Evolutionary conservation across 92 coral and sea anemone species (phyloP).

Genomic region (Nematostella vectensis): DNA sequence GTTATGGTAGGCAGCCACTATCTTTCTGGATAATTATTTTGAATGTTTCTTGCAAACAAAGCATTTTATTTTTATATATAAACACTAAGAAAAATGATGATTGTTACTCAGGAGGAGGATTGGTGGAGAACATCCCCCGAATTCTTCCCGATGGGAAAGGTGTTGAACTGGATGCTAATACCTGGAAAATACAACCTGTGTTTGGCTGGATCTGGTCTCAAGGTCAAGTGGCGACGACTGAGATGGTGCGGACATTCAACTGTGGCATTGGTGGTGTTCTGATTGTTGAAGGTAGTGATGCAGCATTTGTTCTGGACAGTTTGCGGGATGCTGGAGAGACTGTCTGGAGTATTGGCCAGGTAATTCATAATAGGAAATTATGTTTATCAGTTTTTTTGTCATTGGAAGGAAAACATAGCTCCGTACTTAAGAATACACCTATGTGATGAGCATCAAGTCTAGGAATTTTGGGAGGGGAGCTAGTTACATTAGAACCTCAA

Average conservation of each 20-base stretch:
- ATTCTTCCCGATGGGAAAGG: slow-evolving; percentile 56
- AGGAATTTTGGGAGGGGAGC: no score
- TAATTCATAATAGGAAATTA: slow-evolving; percentile 3
- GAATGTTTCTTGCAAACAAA: no score
- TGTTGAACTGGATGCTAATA: slow-evolving; percentile 64
- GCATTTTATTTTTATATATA: no score
- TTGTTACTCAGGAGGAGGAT: slow-evolving; percentile 96
- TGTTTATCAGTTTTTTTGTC: no score
- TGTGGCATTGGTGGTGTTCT: slow-evolving; percentile 88
- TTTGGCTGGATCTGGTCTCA: slow-evolving; percentile 83
- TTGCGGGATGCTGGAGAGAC: slow-evolving; percentile 47
- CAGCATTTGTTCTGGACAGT: slow-evolving; percentile 30
- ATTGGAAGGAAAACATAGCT: no score
- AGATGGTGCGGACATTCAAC: slow-evolving; percentile 81
- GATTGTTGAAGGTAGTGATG: slow-evolving; percentile 40
- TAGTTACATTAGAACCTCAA: no score
- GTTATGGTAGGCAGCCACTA: no score
- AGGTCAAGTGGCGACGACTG: slow-evolving; percentile 52
- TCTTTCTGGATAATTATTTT: no score
- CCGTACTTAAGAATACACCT: no score
- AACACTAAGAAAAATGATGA: no score
- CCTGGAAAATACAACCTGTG: slow-evolving; percentile 73
- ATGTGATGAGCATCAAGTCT: no score
- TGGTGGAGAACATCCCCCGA: slow-evolving; percentile 82
- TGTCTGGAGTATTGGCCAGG: slow-evolving; percentile 73